A percentile compares a stretch with the other conserved stretches of the same genome.
phyloP scores from a whole-genome alignment of 2,797 vertebrate species.

The Buceros bicornis region DNA sequence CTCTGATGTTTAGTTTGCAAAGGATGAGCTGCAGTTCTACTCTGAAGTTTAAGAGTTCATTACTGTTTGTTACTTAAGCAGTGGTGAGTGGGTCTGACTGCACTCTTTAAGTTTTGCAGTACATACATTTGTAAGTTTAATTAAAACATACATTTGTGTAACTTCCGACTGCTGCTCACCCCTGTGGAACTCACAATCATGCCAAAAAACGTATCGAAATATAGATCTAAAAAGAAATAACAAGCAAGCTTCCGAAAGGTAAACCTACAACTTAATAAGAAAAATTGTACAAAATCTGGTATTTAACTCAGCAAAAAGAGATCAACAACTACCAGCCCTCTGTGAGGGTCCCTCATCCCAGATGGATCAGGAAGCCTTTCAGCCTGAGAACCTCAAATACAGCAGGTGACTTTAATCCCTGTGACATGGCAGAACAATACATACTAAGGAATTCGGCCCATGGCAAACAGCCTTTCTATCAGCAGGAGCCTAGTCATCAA shows the following conservation, averaged over 20 bases:
- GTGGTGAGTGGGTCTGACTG: not conserved
- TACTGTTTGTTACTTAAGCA: not conserved
- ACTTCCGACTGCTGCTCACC: not conserved
- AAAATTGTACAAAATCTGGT: not conserved
- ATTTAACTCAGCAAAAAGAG: not conserved
- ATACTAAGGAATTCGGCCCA: not conserved
- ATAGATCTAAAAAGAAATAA: not conserved
- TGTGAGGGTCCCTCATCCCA: not conserved
- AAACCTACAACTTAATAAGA: not conserved
- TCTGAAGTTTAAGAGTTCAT: not conserved
- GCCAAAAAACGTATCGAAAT: not conserved
- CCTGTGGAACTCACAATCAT: not conserved
- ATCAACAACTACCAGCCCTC: not conserved
- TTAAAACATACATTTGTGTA: not conserved
- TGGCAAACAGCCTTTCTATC: not conserved
- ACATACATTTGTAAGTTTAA: not conserved
- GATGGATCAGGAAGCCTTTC: not conserved
- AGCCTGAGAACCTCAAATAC: not conserved
- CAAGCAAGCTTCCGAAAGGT: not conserved
- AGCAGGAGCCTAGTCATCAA: not conserved
- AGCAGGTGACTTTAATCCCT: constrained; percentile 8
- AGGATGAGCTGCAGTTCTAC: not conserved
- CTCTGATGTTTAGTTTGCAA: not conserved
- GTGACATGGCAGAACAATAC: not conserved
- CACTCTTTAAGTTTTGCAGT: not conserved